These are phyloP conservation scores for Brachionus rotundiformis DNA, from an alignment of 1,140 invertebrate species.

Conservation along the genomic window DNA sequence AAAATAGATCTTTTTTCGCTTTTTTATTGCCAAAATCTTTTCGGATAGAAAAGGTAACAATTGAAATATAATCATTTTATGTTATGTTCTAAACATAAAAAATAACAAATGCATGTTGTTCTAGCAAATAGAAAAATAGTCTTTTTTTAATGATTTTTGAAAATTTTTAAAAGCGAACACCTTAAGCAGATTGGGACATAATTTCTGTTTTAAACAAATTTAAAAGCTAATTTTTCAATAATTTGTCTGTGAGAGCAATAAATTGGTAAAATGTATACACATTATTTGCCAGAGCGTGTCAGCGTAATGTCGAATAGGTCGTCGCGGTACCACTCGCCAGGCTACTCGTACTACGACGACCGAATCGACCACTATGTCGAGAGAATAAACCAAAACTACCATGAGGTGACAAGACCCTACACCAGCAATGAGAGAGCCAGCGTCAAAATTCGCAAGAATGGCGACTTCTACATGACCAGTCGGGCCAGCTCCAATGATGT, in stretches of 20 bases:
- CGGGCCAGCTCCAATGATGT: slow-evolving; percentile 17
- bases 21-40: background rate
- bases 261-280: background rate
- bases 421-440: background rate
- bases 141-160: background rate
- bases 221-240: background rate
- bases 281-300: slow-evolving; percentile 12
- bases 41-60: background rate
- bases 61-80: slow-evolving; percentile 11
- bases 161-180: background rate
- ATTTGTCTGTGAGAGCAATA: background rate
- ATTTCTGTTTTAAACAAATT: background rate
- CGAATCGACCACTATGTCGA: slow-evolving; percentile 30
- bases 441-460: background rate
- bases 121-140: slow-evolving; percentile 5
- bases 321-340: background rate
- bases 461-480: slow-evolving; percentile 37
- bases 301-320: background rate
- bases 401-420: background rate
- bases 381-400: slow-evolving; percentile 10
- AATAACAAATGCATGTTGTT: background rate
- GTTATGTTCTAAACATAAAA: background rate
- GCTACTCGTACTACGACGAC: background rate
- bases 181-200: slow-evolving; percentile 7
- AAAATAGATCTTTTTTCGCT: background rate